Conservation (phyloP, 1,140 invertebrate species). For the Penaeus japonicus region DNA sequence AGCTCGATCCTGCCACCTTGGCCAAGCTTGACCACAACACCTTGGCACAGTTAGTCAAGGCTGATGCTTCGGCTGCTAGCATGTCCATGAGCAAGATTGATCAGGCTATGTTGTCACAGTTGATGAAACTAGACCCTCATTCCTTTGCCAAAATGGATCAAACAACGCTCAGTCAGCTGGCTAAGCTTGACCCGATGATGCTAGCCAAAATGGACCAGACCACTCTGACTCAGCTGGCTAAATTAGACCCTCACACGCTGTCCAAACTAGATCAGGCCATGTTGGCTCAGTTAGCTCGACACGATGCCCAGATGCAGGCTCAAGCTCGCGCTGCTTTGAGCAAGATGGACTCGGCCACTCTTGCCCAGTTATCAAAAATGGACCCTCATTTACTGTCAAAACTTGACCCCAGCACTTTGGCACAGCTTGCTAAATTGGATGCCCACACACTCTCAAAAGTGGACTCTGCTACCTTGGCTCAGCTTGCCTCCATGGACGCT, state of each 20-base stretch:
- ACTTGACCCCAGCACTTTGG: slow-evolving; percentile 55
- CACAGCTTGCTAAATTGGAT: slow-evolving; percentile 58
- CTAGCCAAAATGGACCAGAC: slow-evolving; percentile 57
- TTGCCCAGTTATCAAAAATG: slow-evolving; percentile 56
- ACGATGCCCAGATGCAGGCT: slow-evolving; percentile 55
- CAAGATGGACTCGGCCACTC: slow-evolving; percentile 58
- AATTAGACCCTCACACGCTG: slow-evolving; percentile 44
- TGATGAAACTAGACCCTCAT: slow-evolving; percentile 41
- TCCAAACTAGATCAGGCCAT: slow-evolving; percentile 49
- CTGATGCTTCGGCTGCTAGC: slow-evolving; percentile 53
- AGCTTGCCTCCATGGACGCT: slow-evolving; percentile 54
- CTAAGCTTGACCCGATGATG: slow-evolving; percentile 56
- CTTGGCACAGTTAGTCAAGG: slow-evolving; percentile 53
- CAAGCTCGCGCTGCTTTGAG: slow-evolving; percentile 56
- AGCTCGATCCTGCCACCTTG: slow-evolving; percentile 54
- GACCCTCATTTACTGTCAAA: slow-evolving; percentile 57
- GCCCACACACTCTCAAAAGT: slow-evolving; percentile 56
- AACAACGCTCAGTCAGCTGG: slow-evolving; percentile 41
- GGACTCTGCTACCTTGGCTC: slow-evolving; percentile 43
- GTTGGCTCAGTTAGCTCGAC: slow-evolving; percentile 42
- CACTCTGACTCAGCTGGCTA: slow-evolving; percentile 51
- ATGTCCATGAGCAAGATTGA: slow-evolving; percentile 58
- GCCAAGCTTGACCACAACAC: slow-evolving; percentile 57
- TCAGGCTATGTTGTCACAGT: slow-evolving; percentile 55
- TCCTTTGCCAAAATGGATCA: slow-evolving; percentile 39